These are phyloP conservation scores for Agriopis leucophaearia DNA, from an alignment of 2,888 invertebrate species.

Conservation along the genomic window DNA sequence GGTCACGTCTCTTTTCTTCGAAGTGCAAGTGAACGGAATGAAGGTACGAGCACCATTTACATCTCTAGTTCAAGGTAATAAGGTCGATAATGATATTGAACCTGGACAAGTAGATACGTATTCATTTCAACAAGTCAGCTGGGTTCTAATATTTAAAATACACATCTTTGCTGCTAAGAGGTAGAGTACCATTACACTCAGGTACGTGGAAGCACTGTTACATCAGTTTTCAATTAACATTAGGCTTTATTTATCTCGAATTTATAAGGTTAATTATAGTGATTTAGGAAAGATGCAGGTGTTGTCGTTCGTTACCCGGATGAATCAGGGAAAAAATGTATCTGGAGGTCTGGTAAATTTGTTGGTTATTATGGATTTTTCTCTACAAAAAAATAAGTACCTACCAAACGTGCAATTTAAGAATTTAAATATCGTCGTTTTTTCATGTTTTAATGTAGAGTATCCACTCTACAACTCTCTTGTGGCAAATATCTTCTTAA, in stretches of 20 bases:
- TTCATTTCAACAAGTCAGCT: constrained; percentile 14
- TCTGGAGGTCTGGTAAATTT: too few species aligned
- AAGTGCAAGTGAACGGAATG: constrained; percentile 34
- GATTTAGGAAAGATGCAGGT: constrained; percentile 13
- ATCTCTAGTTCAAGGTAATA: constrained; percentile 15
- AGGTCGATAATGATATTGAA: constrained; percentile 8
- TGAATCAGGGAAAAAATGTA: constrained; percentile 23
- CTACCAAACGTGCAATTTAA: not conserved
- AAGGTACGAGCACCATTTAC: constrained; percentile 6
- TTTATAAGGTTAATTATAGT: not conserved
- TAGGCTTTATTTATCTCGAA: not conserved
- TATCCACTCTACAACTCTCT: too few species aligned
- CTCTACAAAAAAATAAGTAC: not conserved
- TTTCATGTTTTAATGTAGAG: not conserved
- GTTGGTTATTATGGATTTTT: not conserved
- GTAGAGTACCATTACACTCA: not conserved
- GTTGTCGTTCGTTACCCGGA: constrained; percentile 23
- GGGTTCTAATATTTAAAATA: constrained; percentile 20
- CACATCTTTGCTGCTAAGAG: constrained; percentile 14
- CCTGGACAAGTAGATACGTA: not conserved
- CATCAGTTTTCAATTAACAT: constrained; percentile 1
- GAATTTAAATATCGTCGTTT: not conserved
- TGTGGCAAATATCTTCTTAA: too few species aligned
- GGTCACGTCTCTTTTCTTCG: constrained; percentile 47
- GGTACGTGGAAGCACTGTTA: not conserved